Conservation (phyloP, 2,888 invertebrate genomes). For the Eristalis tenax region DNA sequence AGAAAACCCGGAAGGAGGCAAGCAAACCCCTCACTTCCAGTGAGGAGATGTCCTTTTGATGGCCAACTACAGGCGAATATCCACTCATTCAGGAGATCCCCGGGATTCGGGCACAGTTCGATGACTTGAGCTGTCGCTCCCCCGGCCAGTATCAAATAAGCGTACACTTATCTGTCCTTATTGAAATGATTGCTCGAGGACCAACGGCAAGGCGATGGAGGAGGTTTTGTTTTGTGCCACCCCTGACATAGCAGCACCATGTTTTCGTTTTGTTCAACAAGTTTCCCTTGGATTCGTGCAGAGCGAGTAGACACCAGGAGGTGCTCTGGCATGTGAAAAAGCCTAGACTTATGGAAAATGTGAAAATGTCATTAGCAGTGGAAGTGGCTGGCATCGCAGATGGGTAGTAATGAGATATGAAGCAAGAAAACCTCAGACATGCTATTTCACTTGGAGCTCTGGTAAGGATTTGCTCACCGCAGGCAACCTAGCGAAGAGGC, state of each 20-base stretch:
- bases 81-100: conserved; percentile 24
- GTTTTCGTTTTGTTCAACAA: conserved; percentile 42
- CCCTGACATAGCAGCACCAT: neutral
- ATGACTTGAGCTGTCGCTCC: conserved; percentile 5
- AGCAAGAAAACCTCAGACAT: conserved; percentile 18
- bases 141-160: conserved; percentile 8
- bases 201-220: neutral
- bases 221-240: neutral
- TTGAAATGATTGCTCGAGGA: conserved; percentile 14
- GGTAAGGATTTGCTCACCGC: neutral
- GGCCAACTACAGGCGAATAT: neutral
- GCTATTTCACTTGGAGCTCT: conserved; percentile 18
- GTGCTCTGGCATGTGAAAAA: conserved; percentile 11
- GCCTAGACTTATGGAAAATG: conserved; percentile 38
- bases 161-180: conserved; percentile 5
- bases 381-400: conserved; percentile 58
- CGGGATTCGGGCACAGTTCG: conserved; percentile 18
- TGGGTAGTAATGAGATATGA: conserved; percentile 58
- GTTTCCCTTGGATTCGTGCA: conserved; percentile 24
- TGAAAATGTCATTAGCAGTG: conserved; percentile 53
- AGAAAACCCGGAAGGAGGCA: conserved; percentile 20
- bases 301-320: conserved; percentile 5
- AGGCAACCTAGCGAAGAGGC: neutral
- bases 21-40: conserved; percentile 7
- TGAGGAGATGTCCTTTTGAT: neutral